Conservation (phyloP, 2,797 vertebrate genomes). For the Danio kyathit region DNA sequence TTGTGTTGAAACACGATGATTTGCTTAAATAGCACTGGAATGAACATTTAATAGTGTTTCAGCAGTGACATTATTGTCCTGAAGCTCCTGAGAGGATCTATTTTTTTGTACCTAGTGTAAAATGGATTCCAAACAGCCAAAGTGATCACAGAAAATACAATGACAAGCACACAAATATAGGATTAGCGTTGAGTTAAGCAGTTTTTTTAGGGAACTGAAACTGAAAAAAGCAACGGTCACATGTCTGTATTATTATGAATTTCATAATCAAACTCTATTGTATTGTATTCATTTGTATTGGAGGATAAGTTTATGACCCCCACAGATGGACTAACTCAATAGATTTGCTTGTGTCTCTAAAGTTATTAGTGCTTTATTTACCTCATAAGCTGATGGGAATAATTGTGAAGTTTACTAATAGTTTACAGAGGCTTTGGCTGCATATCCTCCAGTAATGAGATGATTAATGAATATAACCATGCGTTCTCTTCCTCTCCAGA, state of each 20-base stretch:
- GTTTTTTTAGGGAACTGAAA: no score
- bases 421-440: not conserved
- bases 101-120: no score
- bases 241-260: not conserved
- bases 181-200: no score
- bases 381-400: not conserved
- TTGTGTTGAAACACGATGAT: no score
- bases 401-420: not conserved
- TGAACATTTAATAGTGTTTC: no score
- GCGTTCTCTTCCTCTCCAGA: conserved; percentile 68
- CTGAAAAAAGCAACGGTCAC: no score
- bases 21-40: no score
- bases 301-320: not conserved
- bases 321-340: not conserved
- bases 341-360: not conserved
- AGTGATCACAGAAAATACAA: no score
- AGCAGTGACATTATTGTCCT: no score
- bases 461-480: conserved; percentile 21
- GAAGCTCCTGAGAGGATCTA: no score
- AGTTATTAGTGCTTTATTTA: conserved; percentile 20
- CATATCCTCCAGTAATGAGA: conserved; percentile 4
- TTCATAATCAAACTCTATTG: not conserved
- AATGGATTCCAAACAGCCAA: no score
- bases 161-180: no score
- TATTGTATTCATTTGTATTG: not conserved